These are phyloP conservation scores for Aphelocoma californica DNA, from an alignment of 2,797 vertebrate genomes.

Conservation along the genomic window DNA sequence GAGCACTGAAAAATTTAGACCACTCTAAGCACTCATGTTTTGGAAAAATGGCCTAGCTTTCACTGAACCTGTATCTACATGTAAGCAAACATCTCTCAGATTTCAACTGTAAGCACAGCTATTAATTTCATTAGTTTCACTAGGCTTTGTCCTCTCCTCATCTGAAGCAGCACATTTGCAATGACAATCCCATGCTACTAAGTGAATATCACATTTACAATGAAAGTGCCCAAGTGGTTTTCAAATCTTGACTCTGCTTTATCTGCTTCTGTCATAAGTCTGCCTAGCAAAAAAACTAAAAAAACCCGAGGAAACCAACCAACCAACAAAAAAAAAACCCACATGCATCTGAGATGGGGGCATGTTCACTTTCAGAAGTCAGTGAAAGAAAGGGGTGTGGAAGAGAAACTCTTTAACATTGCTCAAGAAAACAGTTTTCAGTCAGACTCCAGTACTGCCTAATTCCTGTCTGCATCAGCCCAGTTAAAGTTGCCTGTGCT, in stretches of 20 bases:
- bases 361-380: constrained; percentile 28
- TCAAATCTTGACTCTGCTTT: neutral
- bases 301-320: neutral
- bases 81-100: neutral
- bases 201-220: neutral
- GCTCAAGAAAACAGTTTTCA: constrained; percentile 56
- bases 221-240: neutral
- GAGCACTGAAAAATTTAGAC: neutral
- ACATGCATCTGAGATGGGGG: neutral
- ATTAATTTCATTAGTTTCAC: neutral
- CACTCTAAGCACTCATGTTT: neutral
- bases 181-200: neutral
- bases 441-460: constrained; percentile 6
- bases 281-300: neutral
- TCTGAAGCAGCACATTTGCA: neutral
- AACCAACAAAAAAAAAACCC: neutral
- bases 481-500: constrained; percentile 62
- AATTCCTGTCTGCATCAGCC: constrained; percentile 52
- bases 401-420: neutral
- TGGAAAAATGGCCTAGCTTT: neutral
- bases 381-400: constrained; percentile 12
- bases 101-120: neutral
- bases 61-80: neutral
- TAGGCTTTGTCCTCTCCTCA: neutral
- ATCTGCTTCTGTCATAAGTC: neutral